Evolutionary conservation across 2,888 invertebrate genomes (phyloP), one percentile per base, ranked within the genome.

Genomic region (Lutraria lutraria): DNA sequence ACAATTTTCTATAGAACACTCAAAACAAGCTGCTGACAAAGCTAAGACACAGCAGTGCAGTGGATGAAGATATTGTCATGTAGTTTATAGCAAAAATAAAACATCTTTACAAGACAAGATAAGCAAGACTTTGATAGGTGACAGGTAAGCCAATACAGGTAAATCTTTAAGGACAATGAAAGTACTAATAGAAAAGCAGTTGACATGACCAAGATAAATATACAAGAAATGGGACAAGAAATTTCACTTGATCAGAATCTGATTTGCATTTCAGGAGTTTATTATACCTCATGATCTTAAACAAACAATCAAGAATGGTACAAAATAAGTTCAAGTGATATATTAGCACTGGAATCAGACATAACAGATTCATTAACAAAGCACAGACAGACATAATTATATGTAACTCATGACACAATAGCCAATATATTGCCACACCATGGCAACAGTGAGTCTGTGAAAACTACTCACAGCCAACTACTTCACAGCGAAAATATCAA

Each of bases 291-390:
- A 56, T 15, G 16, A 56, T 15, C 19, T 56, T 19, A 56, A 12
- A 56, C 16, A 15, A 15, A 56, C 16, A 16, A 56, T 56, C 15
- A 56, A 56, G 6, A 56, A 56, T 56, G 16, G 2, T 2, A 16
- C 6, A 56, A 56, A 56, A 15, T 16, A 3, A 56, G 2, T 16
- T 56, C 13, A 0, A 25, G 25, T 25, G 63, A 13, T 12, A 10
- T 68, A 25, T 68, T 68, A n/a, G 0, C 25, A 68, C n/a, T 25
- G 25, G 63, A 68, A 68, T 25, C 63, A 68, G n/a, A 68, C 60
- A 68, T 68, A 68, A 68, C n/a, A 68, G n/a, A 68, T 25, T 68
- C 63, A 68, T 68, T 68, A 68, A 21, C n/a, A 25, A 68, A 68
- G 0, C 63, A 25, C 25, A n/a, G 25, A 68, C 12, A 25, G 63